phyloP scores from a whole-genome alignment of 2,797 vertebrate species.

The Crocidura indochinensis region DNA sequence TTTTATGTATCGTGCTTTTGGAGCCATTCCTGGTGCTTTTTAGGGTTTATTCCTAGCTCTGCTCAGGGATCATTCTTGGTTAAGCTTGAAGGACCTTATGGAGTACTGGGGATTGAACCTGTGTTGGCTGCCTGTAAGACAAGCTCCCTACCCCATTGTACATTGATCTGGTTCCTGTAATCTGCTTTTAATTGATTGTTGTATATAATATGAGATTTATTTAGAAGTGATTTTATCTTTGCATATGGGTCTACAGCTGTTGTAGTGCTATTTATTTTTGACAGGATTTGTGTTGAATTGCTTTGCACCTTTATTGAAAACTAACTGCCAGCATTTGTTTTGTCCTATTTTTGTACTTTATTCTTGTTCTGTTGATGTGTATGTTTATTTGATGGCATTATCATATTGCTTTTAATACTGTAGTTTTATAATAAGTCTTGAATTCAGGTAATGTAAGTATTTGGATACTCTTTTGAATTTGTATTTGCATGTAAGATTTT shows the following conservation, averaged over 20 bases:
- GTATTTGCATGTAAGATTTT: conserved; percentile 32
- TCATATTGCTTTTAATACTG: neutral
- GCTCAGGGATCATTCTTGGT: no score
- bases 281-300: neutral
- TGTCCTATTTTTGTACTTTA: conserved; percentile 8
- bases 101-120: neutral
- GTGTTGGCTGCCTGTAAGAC: neutral
- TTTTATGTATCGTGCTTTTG: neutral
- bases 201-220: neutral
- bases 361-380: neutral
- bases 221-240: neutral
- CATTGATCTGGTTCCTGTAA: neutral
- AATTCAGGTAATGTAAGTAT: neutral
- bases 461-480: neutral
- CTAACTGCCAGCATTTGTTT: neutral
- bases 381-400: neutral
- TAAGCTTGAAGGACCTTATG: no score
- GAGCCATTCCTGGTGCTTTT: neutral
- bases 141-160: no score
- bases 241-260: neutral
- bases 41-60: neutral
- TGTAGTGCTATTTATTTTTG: neutral
- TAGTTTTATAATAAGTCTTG: conserved; percentile 25
- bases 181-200: conserved; percentile 7
- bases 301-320: neutral